Percentiles rank a stretch among this genome's conserved stretches.
phyloP scores from a whole-genome alignment of 2,113 vertebrate species.

The Stigmatopora argus region DNA sequence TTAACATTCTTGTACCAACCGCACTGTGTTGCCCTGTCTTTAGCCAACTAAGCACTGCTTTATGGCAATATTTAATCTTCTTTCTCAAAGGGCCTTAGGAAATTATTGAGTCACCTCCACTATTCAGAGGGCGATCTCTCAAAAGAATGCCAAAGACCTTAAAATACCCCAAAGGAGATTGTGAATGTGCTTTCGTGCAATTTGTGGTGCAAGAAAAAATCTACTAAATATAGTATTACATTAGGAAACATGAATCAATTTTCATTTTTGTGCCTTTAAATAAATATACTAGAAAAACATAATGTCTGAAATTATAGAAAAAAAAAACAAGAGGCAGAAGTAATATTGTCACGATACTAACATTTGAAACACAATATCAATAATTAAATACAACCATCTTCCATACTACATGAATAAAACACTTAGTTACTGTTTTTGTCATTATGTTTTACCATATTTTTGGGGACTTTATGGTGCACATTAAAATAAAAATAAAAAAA shows the following conservation, averaged over 20 bases:
- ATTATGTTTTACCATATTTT: too few species aligned
- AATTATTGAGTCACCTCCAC: constrained; percentile 22
- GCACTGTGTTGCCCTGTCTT: constrained; percentile 36
- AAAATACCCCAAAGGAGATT: background rate
- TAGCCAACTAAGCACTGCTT: constrained; percentile 44
- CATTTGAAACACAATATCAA: too few species aligned
- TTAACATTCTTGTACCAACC: constrained; percentile 65
- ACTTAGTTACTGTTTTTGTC: too few species aligned
- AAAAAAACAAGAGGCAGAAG: too few species aligned
- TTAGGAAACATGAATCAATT: background rate
- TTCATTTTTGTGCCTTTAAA: too few species aligned
- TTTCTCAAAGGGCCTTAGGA: constrained; percentile 28
- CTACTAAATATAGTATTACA: background rate
- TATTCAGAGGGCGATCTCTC: constrained; percentile 28
- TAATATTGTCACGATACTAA: too few species aligned
- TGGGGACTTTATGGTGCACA: too few species aligned
- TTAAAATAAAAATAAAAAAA: too few species aligned
- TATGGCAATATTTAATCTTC: constrained; percentile 53
- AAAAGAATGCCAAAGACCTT: constrained; percentile 43
- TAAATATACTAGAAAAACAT: too few species aligned
- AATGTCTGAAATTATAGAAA: too few species aligned
- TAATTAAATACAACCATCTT: too few species aligned
- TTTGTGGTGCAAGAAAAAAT: background rate
- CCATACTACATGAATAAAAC: too few species aligned
- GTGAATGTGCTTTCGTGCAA: background rate